Base-by-base conservation (phyloP, 2,888 invertebrate species). In the Drosophila anceps region DNA sequence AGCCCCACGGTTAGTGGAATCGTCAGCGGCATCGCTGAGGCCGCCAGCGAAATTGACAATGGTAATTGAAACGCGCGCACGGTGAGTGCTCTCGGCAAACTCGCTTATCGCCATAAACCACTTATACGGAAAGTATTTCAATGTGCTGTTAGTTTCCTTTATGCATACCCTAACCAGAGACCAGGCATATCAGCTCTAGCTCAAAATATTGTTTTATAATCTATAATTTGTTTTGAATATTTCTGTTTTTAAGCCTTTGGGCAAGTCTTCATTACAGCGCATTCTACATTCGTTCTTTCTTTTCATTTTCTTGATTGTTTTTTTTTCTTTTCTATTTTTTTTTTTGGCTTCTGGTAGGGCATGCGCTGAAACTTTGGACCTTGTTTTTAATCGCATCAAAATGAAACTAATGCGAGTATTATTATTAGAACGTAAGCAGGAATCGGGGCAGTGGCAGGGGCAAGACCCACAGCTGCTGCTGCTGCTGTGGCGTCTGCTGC, bases 91-190 rank as follows among this genome's bases (percentile, higher is more conserved):
- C 73, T 77, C 55, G 69, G 73, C 71, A 48, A 63, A 71, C 78
- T 73, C 80, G 77, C 84, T 84, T 88, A 88, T 84, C 84, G 87
- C 70, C 74, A 88, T 88, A 85, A 85, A 88, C 81, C 84, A 84
- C 86, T 84, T 88, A 88, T 58, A 62, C 65, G 51, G 63, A 58
- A 74, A 70, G 85, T 77, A 84, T 77, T 68, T 73, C 72, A 73
- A 66, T 69, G 69, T 74, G 64, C 79, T 74, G 77, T 68, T 74
- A 74, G 77, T 77, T 76, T 55, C 46, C 67, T 51, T 39, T 31
- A n/a, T 37, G 15, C 20, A 48, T 77, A 46, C 74, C 74, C 66
- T 29, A 12, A 13, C 33, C 6, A 1, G 15, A 6, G 7, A 20
- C 13, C 12, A 10, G 48, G 64, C 20, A 51, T 48, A 43, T 57